phyloP scores from a whole-genome alignment of 2,113 vertebrate species.

The Limanda limanda region DNA sequence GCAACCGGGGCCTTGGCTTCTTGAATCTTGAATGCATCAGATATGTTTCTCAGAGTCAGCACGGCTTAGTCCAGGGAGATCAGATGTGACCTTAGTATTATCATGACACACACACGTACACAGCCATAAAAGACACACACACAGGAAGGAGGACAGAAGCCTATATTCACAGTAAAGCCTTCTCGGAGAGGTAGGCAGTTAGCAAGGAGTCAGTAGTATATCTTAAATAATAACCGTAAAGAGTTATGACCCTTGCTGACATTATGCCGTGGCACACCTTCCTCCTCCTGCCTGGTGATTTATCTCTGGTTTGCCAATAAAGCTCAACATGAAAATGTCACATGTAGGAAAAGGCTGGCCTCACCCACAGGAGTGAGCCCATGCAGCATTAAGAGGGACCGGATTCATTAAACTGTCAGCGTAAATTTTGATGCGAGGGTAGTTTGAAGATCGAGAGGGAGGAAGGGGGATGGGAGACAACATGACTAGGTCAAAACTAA shows the following conservation, averaged over 20 bases:
- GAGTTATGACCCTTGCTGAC: constrained; percentile 76
- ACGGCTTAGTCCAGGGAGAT: constrained; percentile 45
- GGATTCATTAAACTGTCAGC: constrained; percentile 82
- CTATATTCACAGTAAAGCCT: constrained; percentile 41
- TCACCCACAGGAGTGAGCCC: constrained; percentile 56
- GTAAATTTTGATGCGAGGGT: constrained; percentile 75
- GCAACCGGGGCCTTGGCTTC: constrained; percentile 14
- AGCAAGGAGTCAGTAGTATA: constrained; percentile 63
- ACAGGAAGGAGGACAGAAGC: constrained; percentile 11
- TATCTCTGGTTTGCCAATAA: constrained; percentile 78
- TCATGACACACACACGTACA: constrained; percentile 17
- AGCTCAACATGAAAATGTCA: constrained; percentile 78
- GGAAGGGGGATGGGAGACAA: background rate
- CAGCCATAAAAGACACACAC: constrained; percentile 18
- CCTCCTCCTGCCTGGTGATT: constrained; percentile 69
- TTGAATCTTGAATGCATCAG: constrained; percentile 50
- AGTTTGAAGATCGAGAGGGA: constrained; percentile 58
- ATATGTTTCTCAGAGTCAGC: constrained; percentile 54
- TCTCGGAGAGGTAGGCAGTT: constrained; percentile 44
- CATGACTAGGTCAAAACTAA: background rate
- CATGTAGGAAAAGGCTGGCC: constrained; percentile 66
- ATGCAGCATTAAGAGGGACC: constrained; percentile 69
- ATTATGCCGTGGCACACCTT: constrained; percentile 75
- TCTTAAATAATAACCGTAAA: constrained; percentile 78
- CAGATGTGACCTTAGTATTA: constrained; percentile 67